Conservation (phyloP, 2,113 vertebrate genomes). For the Nycticebus coucang region DNA sequence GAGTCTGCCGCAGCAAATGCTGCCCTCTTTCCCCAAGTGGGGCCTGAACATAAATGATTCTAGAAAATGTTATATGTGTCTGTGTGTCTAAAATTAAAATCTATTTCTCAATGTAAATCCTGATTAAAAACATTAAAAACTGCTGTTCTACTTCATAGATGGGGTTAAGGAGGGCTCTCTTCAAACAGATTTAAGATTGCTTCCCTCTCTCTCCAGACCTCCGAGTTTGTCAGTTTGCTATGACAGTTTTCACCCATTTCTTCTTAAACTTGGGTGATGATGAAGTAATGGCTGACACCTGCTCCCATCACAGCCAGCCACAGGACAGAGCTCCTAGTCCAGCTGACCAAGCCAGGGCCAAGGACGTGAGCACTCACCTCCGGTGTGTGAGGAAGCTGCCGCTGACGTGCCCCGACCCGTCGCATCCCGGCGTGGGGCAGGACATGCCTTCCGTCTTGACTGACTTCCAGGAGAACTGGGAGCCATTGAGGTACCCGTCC, state of each 20-base stretch:
- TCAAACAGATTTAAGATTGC: accelerated
- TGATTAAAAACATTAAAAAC: not conserved
- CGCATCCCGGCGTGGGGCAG: conserved; percentile 97
- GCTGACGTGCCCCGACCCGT: conserved; percentile 98
- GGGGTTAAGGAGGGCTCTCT: not conserved
- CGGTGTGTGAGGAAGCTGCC: conserved; percentile 99
- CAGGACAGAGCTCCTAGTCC: not conserved
- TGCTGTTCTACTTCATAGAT: accelerated
- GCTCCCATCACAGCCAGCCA: not conserved
- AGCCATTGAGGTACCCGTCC: conserved; percentile 97
- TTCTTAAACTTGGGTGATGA: too few relatives aligned
- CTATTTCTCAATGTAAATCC: not conserved
- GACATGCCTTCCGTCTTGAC: conserved; percentile 99
- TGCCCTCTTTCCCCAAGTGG: accelerated
- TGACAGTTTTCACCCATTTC: not conserved
- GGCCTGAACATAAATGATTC: not conserved
- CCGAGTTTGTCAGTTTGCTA: accelerated
- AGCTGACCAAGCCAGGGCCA: accelerated
- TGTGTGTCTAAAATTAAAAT: not conserved
- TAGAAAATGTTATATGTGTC: accelerated
- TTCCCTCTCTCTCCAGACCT: not conserved
- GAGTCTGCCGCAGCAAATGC: not conserved
- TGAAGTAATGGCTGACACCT: too few relatives aligned
- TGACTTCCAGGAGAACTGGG: conserved; percentile 99
- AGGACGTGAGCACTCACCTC: conserved; percentile 88